Base-by-base conservation (phyloP, 2,888 invertebrate species). In the Sepioteuthis lessoniana region DNA sequence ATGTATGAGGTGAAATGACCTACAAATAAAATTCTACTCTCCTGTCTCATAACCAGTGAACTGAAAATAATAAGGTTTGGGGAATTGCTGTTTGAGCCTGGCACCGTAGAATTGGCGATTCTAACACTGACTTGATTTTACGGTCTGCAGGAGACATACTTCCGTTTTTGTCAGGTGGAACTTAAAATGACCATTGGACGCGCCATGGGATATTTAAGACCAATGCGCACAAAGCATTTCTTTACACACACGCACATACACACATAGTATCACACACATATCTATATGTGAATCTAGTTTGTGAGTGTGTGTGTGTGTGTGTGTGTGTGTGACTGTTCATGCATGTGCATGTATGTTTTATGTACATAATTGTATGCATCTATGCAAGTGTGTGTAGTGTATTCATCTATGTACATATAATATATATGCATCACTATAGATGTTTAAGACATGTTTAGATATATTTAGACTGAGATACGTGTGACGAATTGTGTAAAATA, bases 141-240 rank as follows among this genome's bases (percentile, higher is more conserved):
- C 76, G 76, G 76, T 76, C 76, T 76, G 76, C 16, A 76, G n/a
- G 76, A 76, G 76, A 76, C 76, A 76, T 76, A 76, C n/a, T 76
- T 76, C 76, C 76, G 76, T 76, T 76, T 76, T 76, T 76, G n/a
- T 76, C 76, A n/a, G 76, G 76, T 76, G 76, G 76, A 76, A 76
- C 76, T 76, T 76, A 8, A 76, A 76, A 76, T n/a, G 31, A 76
- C 76, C 76, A n/a, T 76, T n/a, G 76, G n/a, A n/a, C 31, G n/a
- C n/a, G 31, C 8, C 21, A n/a, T 19, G n/a, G n/a, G 1, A 42
- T 76, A 76, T n/a, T 76, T 8, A n/a, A 76, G 10, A n/a, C 31
- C n/a, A 13, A 13, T n/a, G n/a, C 8, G 16, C 8, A n/a, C 76
- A 31, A 76, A n/a, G 5, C 76, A 76, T 31, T n/a, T n/a, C 31